Percentiles rank a stretch among this genome's conserved stretches.
phyloP scores from a whole-genome alignment of 2,113 vertebrate species.

The Paramisgurnus dabryanus region DNA sequence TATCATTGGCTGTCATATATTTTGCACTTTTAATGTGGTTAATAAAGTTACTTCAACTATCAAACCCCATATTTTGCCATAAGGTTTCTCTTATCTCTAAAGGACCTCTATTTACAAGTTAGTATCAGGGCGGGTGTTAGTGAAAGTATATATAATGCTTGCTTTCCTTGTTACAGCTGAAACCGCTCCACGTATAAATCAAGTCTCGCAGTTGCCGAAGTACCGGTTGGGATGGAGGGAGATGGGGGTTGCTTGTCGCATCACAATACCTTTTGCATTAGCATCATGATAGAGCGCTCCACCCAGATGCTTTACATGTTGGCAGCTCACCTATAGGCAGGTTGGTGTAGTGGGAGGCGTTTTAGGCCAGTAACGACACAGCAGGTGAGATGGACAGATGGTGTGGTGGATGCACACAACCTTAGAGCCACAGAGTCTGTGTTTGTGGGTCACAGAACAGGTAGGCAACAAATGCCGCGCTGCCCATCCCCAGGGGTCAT shows the following conservation, averaged over 20 bases:
- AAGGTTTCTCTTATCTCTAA: neutral
- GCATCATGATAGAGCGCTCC: constrained; percentile 21
- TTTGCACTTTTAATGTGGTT: neutral
- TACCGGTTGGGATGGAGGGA: neutral
- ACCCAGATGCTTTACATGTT: constrained; percentile 24
- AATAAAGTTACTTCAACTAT: neutral
- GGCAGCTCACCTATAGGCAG: constrained; percentile 23
- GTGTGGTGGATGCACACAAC: constrained; percentile 31
- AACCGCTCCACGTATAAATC: neutral
- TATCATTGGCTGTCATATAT: neutral
- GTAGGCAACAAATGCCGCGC: constrained; percentile 39
- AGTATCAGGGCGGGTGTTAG: neutral
- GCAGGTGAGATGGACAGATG: constrained; percentile 45
- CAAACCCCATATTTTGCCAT: neutral
- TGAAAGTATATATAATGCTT: neutral
- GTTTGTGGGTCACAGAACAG: constrained; percentile 49
- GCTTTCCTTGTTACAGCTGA: neutral
- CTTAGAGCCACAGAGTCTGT: constrained; percentile 8
- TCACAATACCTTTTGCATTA: constrained; percentile 38
- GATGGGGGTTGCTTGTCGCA: neutral
- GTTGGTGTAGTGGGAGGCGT: constrained; percentile 12
- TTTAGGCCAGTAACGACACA: constrained; percentile 10
- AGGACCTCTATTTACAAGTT: neutral
- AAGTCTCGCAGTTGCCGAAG: neutral
- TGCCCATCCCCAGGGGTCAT: constrained; percentile 26